Conservation (phyloP, 2,797 vertebrate genomes). For the Pseudotriccus pelzelni region DNA sequence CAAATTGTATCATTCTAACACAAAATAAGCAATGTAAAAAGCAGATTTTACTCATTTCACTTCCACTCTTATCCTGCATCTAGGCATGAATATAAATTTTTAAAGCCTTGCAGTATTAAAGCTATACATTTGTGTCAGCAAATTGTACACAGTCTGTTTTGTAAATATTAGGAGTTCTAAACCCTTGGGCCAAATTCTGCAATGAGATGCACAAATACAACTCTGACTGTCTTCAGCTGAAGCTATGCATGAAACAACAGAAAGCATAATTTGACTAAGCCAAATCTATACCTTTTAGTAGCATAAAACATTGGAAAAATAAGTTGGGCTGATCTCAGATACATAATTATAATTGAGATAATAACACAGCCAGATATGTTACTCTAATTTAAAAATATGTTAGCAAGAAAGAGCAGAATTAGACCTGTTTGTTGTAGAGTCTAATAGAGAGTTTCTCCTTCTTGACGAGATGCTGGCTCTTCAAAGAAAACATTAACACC, state of each 20-base stretch:
- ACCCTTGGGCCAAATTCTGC: conserved; percentile 29
- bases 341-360: background rate
- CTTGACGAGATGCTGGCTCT: background rate
- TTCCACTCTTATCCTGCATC: background rate
- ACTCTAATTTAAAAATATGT: background rate
- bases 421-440: background rate
- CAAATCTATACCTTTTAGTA: background rate
- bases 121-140: conserved; percentile 39
- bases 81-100: conserved; percentile 44
- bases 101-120: conserved; percentile 36
- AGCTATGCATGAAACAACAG: background rate
- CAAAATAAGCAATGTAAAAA: background rate
- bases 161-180: conserved; percentile 39
- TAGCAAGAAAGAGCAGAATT: background rate
- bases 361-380: background rate
- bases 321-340: background rate
- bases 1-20: background rate
- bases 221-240: background rate
- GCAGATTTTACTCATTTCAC: conserved; percentile 13
- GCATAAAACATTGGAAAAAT: background rate
- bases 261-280: background rate
- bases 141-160: conserved; percentile 26
- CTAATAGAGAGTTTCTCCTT: background rate
- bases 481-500: background rate
- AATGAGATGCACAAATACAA: background rate